Evolutionary conservation across 30 jellyfish, hydroid and myxozoan species (phyloP).

Genomic region (Sanderia malayensis): DNA sequence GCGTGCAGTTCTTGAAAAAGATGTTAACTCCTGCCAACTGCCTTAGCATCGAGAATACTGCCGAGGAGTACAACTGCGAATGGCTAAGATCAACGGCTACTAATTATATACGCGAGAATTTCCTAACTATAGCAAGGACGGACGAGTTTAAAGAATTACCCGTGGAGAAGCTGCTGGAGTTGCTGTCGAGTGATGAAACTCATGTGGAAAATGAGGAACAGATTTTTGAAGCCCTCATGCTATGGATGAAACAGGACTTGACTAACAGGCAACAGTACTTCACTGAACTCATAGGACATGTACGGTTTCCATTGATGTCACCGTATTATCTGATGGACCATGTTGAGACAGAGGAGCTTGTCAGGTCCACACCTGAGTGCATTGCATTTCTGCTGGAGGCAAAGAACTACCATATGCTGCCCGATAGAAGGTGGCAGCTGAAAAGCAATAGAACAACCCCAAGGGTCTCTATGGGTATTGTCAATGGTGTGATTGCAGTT

Average conservation of each 20-base stretch:
- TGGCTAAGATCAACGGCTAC: slow-evolving; percentile 90
- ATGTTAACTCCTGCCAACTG: slow-evolving; percentile 93
- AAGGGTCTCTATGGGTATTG: slow-evolving; percentile 97
- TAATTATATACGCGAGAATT: slow-evolving; percentile 74
- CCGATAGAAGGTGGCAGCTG: slow-evolving; percentile 95
- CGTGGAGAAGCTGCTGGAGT: slow-evolving; percentile 59
- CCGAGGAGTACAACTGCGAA: slow-evolving; percentile 87
- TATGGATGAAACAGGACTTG: slow-evolving; percentile 80
- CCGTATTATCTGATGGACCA: slow-evolving; percentile 98
- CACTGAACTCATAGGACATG: slow-evolving; percentile 67
- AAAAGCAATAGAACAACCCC: slow-evolving; percentile 97
- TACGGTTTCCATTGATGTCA: slow-evolving; percentile 94
- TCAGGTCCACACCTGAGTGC: slow-evolving; percentile 91
- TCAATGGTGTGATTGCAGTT: slow-evolving; percentile 95
- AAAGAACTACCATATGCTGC: slow-evolving; percentile 95
- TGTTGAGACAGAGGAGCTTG: slow-evolving; percentile 93
- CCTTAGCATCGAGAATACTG: slow-evolving; percentile 85
- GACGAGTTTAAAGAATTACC: slow-evolving; percentile 77
- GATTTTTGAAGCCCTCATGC: slow-evolving; percentile 88
- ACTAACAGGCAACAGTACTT: slow-evolving; percentile 47
- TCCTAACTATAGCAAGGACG: slow-evolving; percentile 66
- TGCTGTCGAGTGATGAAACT: slow-evolving; percentile 91
- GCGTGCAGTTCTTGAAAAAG: slow-evolving; percentile 74
- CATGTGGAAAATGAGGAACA: slow-evolving; percentile 94
- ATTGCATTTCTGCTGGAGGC: slow-evolving; percentile 91